Conservation (phyloP, 2,113 vertebrate genomes). For the Platycercus adscitus region DNA sequence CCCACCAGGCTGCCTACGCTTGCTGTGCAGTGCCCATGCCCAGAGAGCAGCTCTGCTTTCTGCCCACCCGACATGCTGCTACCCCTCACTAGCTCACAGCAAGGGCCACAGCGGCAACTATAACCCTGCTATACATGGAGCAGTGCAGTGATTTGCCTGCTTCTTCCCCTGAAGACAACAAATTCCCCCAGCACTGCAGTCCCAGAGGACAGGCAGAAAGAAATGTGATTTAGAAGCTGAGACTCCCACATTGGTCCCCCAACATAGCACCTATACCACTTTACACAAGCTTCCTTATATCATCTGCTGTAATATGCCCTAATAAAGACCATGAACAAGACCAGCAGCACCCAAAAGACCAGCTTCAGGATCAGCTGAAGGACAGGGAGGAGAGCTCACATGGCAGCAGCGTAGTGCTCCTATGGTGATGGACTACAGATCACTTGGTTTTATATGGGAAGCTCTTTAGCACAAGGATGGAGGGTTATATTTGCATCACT, state of each 20-base stretch:
- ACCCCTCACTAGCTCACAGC: background rate
- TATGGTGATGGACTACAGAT: background rate
- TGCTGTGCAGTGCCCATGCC: background rate
- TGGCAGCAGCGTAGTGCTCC: accelerated
- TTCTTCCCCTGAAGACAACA: background rate
- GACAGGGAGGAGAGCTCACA: background rate
- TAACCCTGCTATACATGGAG: background rate
- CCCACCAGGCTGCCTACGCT: background rate
- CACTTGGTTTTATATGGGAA: background rate
- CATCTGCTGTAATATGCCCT: background rate
- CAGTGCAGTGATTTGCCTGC: background rate
- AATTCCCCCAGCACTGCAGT: accelerated
- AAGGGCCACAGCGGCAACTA: accelerated
- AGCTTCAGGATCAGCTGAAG: background rate
- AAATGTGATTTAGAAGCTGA: background rate
- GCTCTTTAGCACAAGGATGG: background rate
- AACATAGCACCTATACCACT: background rate
- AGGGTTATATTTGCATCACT: background rate
- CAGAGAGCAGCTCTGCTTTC: accelerated
- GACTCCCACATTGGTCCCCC: background rate
- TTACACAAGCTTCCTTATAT: background rate
- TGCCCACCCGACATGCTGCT: accelerated
- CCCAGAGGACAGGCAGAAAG: background rate
- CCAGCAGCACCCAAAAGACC: background rate
- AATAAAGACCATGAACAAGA: background rate